Evolutionary conservation across 2,113 vertebrate genomes (phyloP), one percentile per base, ranked within the genome.

Genomic region (Seriola dumerili): DNA sequence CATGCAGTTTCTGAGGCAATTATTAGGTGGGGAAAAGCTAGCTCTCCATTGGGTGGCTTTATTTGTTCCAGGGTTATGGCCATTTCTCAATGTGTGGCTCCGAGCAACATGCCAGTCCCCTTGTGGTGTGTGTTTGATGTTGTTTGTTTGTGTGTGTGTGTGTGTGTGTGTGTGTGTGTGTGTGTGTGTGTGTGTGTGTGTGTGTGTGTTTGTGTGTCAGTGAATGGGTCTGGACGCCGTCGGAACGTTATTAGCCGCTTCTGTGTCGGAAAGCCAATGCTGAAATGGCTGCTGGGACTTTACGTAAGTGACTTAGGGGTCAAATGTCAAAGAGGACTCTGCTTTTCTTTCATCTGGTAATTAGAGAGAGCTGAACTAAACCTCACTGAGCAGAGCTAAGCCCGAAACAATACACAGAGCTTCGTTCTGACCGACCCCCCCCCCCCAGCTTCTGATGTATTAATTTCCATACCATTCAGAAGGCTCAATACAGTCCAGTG

Each of bases 21-120:
- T 85, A 88, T 84, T 50, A 38, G 75, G 42, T 72, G 62, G 52
- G 76, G 76, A 80, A 83, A 83, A 21, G 36, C 67, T 77, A 5
- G 64, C 46, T 78, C 72, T 85, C 70, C 65, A 69, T 73, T 83
- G 79, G 79, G 48, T 61, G 65, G 65, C 76, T 72, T 81, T 87
- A 81, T 93, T 90, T 83, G 75, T 87, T 91, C 78, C 63, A 81
- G 73, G 68, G 82, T 83, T 83, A 72, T 68, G 76, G 72, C 48
- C 54, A 64, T 88, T 88, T 80, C 69, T 89, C 69, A 71, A 21
- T 66, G 52, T 58, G 42, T 69, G 72, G 55, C 76, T 83, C 69
- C 2, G 14, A 76, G 81, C 64, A 71, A 77, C 52, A 69, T 38
- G 72, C 11, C 23, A 0, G 23, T 40, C 52, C 52, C 50, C n/a